Conservation (phyloP, 2,888 invertebrate species). For the Hydriomena furcata region DNA sequence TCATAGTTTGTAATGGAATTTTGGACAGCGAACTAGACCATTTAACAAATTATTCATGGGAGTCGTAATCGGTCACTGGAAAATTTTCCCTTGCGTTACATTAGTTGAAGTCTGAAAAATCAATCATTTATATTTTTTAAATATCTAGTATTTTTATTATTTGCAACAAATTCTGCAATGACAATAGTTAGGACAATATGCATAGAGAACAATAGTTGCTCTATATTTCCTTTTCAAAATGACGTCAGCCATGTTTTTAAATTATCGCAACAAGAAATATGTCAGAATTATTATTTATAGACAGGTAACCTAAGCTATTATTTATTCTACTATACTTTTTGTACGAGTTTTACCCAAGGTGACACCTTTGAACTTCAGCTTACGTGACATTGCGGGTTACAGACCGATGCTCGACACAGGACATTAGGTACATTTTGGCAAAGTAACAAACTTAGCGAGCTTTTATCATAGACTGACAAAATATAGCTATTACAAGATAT, state of each 20-base stretch:
- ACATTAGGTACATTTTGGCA: conserved; percentile 20
- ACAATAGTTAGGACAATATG: no score
- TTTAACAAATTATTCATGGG: no score
- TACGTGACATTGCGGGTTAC: conserved; percentile 15
- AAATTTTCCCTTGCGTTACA: no score
- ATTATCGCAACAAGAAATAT: not conserved
- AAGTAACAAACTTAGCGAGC: conserved; percentile 9
- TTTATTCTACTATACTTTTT: not conserved
- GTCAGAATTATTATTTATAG: not conserved
- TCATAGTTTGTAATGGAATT: no score
- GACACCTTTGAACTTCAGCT: conserved; percentile 18
- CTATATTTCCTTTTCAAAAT: not conserved
- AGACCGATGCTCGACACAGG: conserved; percentile 1
- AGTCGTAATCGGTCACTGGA: no score
- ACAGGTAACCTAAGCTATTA: not conserved
- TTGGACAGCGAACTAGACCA: no score
- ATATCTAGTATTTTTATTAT: no score
- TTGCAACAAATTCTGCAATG: no score
- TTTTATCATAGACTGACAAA: conserved; percentile 8
- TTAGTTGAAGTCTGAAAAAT: no score
- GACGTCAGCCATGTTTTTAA: not conserved
- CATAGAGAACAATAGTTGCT: not conserved
- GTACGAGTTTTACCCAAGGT: conserved; percentile 14
- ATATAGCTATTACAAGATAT: not conserved
- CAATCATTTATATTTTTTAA: no score